Percentiles rank a stretch among this genome's conserved stretches.
Evolutionary conservation across 2,888 invertebrate species (phyloP).

Genomic region (Clusia tigrina): DNA sequence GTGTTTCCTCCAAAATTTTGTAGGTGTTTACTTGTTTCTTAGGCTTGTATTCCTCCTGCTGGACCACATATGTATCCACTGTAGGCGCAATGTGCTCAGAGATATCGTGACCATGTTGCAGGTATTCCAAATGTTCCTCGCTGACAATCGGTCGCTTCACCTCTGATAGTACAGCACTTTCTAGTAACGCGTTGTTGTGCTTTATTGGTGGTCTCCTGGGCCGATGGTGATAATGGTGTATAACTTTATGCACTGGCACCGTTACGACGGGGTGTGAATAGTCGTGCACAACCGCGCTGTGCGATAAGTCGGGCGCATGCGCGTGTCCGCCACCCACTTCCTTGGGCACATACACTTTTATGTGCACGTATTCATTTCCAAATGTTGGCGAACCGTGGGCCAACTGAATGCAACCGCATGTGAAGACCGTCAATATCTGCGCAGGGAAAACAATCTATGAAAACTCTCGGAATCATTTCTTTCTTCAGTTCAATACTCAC

Average conservation of each 20-base stretch:
- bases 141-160: slow-evolving; percentile 42
- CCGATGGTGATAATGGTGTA: slow-evolving; percentile 50
- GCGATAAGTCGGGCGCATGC: slow-evolving; percentile 35
- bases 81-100: slow-evolving; percentile 38
- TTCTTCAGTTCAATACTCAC: background rate
- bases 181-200: slow-evolving; percentile 38
- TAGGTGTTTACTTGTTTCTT: slow-evolving; percentile 48
- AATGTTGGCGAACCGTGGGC: slow-evolving; percentile 36
- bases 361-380: slow-evolving; percentile 52
- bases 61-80: slow-evolving; percentile 38
- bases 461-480: background rate
- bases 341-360: slow-evolving; percentile 51
- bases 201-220: slow-evolving; percentile 29
- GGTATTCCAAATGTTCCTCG: slow-evolving; percentile 42
- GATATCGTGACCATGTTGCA: slow-evolving; percentile 44
- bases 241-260: slow-evolving; percentile 38
- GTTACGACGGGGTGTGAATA: too few relatives aligned
- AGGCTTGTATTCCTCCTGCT: slow-evolving; percentile 31
- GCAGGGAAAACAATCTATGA: slow-evolving; percentile 6
- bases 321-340: slow-evolving; percentile 43
- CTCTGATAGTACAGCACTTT: slow-evolving; percentile 48
- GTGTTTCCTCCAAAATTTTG: slow-evolving; percentile 45
- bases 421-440: slow-evolving; percentile 15
- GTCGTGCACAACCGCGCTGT: too few relatives aligned
- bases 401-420: slow-evolving; percentile 8